phyloP scores from a whole-genome alignment of 2,113 vertebrate genomes.

The Hemicordylus capensis region DNA sequence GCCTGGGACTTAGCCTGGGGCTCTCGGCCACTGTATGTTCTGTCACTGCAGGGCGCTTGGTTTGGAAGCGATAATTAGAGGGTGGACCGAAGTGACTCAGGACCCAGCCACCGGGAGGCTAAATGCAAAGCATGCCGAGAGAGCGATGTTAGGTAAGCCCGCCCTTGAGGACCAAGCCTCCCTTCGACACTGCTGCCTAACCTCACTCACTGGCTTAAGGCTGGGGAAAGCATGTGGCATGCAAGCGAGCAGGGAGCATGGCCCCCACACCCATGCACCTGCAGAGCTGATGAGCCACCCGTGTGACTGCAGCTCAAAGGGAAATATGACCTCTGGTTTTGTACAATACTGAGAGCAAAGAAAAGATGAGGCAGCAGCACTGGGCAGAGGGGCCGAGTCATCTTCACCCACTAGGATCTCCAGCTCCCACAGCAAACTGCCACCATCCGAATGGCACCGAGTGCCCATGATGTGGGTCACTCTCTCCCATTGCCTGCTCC shows the following conservation, averaged over 20 bases:
- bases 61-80: not conserved
- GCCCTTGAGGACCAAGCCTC: not conserved
- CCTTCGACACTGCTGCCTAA: not conserved
- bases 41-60: not conserved
- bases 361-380: not conserved
- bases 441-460: not conserved
- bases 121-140: slow-evolving; percentile 28
- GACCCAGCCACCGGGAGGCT: slow-evolving; percentile 11
- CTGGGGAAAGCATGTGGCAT: slow-evolving; percentile 5
- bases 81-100: not conserved
- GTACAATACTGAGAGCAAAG: slow-evolving; percentile 7
- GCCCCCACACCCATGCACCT: slow-evolving; percentile 10
- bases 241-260: not conserved
- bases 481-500: not conserved
- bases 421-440: slow-evolving; percentile 17
- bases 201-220: not conserved
- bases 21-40: not conserved
- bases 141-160: slow-evolving; percentile 18
- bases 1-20: not conserved
- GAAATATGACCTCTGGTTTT: slow-evolving; percentile 7
- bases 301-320: not conserved
- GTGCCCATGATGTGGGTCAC: slow-evolving; percentile 5
- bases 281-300: not conserved
- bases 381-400: not conserved
- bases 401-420: slow-evolving; percentile 6